phyloP scores from a whole-genome alignment of 53 echinoderm and acorn worm species.

The Luidia sarsii region DNA sequence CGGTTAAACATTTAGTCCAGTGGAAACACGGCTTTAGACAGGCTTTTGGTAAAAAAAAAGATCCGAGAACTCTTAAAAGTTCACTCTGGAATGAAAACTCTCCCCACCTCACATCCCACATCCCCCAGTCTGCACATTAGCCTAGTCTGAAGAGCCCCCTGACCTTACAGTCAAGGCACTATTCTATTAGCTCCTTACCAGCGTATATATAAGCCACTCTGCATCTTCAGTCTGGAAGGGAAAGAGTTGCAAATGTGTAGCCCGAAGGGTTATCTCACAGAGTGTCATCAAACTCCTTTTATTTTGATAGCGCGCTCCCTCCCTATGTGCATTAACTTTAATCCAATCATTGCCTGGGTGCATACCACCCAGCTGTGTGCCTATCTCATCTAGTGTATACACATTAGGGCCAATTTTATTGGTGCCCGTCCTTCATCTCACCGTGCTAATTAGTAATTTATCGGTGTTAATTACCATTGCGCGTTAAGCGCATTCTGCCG shows the following conservation, averaged over 20 bases:
- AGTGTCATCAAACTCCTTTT: not conserved
- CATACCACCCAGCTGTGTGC: conserved; percentile 23
- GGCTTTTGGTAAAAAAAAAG: too few relatives aligned
- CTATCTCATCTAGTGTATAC: conserved; percentile 34
- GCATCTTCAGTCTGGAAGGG: not conserved
- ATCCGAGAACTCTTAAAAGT: too few relatives aligned
- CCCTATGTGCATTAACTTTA: conserved; percentile 11
- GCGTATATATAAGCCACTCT: not conserved
- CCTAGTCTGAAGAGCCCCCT: too few relatives aligned
- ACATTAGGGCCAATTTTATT: conserved; percentile 38
- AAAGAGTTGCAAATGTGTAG: conserved; percentile 11
- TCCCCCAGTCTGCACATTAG: not conserved
- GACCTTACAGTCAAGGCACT: not conserved
- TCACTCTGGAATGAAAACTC: too few relatives aligned
- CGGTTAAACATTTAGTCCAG: too few relatives aligned
- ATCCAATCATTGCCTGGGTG: conserved; percentile 14
- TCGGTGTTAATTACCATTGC: conserved; percentile 50
- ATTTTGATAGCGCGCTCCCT: conserved; percentile 41
- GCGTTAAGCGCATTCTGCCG: conserved; percentile 4
- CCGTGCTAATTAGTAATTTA: conserved; percentile 44
- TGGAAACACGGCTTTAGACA: too few relatives aligned
- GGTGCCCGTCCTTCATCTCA: not conserved
- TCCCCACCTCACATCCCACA: too few relatives aligned
- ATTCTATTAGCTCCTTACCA: too few relatives aligned
- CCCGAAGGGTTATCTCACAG: not conserved